Conservation (phyloP, 2,888 invertebrate species). For the Phaonia tiefii region DNA sequence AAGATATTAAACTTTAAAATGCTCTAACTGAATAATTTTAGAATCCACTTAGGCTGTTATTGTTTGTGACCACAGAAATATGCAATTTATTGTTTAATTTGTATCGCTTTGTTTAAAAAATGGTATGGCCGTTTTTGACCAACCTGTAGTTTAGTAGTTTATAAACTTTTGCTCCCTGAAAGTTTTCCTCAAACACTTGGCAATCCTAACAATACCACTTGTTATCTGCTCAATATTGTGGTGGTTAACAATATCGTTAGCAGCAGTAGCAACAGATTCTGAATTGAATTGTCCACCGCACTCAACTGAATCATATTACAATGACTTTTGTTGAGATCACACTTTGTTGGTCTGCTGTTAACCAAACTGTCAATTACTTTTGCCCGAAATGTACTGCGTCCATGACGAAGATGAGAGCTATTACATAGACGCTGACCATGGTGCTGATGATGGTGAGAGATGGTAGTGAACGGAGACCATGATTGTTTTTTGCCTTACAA, state of each 20-base stretch:
- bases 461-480: slow-evolving; percentile 5
- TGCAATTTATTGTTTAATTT: no score
- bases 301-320: slow-evolving; percentile 33
- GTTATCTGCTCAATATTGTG: slow-evolving; percentile 5
- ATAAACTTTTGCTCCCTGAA: no score
- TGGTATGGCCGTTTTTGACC: no score
- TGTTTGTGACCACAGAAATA: no score
- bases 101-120: no score
- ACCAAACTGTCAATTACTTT: slow-evolving; percentile 65
- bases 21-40: no score
- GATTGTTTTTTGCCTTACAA: slow-evolving; percentile 58
- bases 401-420: background rate
- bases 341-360: slow-evolving; percentile 43
- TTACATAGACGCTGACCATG: background rate
- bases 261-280: no score
- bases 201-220: slow-evolving; percentile 26
- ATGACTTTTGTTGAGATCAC: slow-evolving; percentile 39
- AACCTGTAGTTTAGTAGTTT: no score
- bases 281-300: slow-evolving; percentile 8
- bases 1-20: no score
- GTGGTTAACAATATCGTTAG: slow-evolving; percentile 15
- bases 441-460: background rate
- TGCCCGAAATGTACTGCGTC: slow-evolving; percentile 37
- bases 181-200: background rate
- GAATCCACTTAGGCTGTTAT: no score